Conservation (phyloP, 2,113 vertebrate genomes). For the Aramus guarauna region DNA sequence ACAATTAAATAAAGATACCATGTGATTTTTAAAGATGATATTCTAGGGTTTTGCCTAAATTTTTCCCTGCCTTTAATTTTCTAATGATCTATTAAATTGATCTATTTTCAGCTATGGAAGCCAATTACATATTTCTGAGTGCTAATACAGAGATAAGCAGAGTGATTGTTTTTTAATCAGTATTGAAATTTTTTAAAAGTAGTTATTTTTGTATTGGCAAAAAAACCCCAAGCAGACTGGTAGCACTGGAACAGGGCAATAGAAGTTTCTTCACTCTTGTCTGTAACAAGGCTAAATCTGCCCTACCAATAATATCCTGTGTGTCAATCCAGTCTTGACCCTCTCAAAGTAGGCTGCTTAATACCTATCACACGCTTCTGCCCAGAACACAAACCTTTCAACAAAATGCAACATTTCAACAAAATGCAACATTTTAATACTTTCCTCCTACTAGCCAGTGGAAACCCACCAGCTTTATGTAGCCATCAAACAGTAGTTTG, state of each 20-base stretch:
- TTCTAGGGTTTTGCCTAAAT: background rate
- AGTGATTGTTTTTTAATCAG: background rate
- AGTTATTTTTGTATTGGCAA: background rate
- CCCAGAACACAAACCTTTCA: background rate
- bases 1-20: too few relatives aligned
- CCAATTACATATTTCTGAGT: background rate
- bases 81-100: background rate
- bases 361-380: background rate
- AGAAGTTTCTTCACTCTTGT: background rate
- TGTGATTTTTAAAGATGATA: background rate
- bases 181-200: background rate
- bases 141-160: background rate
- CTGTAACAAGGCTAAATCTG: background rate
- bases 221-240: background rate
- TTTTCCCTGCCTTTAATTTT: background rate
- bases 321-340: background rate
- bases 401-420: background rate
- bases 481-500: background rate
- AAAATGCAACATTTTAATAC: background rate
- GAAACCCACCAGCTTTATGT: background rate
- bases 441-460: background rate
- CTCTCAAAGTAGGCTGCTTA: background rate
- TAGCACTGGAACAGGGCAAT: background rate
- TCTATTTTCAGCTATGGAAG: background rate
- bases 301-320: background rate